Conservation (phyloP, 1,140 invertebrate genomes). For the Hirudo medicinalis region DNA sequence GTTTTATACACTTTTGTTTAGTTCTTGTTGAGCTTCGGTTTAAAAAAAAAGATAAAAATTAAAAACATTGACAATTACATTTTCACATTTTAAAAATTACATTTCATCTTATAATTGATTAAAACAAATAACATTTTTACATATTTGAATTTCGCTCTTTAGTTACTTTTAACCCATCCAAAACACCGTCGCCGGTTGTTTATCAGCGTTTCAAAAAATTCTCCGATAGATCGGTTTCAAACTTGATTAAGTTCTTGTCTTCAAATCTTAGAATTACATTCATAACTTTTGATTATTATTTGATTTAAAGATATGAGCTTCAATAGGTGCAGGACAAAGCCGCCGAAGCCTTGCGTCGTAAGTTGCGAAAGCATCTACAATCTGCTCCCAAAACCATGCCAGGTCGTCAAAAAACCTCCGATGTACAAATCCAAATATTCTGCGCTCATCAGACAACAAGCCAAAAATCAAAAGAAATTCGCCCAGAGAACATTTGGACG, state of each 20-base stretch:
- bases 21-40: too few relatives aligned
- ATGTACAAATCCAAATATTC: constrained; percentile 1
- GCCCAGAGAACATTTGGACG: not conserved
- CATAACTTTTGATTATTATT: too few relatives aligned
- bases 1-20: too few relatives aligned
- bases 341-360: not conserved
- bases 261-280: not conserved
- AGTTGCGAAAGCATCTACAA: constrained; percentile 1
- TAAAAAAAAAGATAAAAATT: too few relatives aligned
- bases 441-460: not conserved
- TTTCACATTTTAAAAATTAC: too few relatives aligned
- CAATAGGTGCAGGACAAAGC: not conserved
- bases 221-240: not conserved
- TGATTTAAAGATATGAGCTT: not conserved
- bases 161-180: not conserved
- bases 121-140: not conserved
- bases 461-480: not conserved
- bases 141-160: not conserved
- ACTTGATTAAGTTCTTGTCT: not conserved
- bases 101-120: too few relatives aligned
- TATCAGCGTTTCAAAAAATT: not conserved
- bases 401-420: not conserved
- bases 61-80: too few relatives aligned
- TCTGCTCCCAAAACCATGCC: not conserved
- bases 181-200: not conserved